phyloP scores from a whole-genome alignment of 2,888 invertebrate genomes.

The Oeneis ivallda region DNA sequence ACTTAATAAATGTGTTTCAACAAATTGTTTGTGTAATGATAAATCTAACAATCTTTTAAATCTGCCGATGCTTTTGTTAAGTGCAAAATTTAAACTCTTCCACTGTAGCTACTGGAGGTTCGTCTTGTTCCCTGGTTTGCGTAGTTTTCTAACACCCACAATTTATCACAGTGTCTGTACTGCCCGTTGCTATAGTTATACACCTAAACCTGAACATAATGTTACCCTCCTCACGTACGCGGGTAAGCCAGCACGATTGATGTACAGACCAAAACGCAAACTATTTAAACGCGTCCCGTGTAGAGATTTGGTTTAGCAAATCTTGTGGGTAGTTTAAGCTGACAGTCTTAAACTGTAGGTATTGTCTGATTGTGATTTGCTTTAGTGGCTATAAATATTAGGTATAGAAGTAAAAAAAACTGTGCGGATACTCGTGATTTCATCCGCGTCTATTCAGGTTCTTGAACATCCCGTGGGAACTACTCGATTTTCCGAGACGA shows the following conservation, averaged over 20 bases:
- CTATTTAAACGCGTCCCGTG: conserved; percentile 21
- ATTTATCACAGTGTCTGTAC: background rate
- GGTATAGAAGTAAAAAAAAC: background rate
- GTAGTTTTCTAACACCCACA: conserved; percentile 1
- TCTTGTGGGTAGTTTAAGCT: conserved; percentile 8
- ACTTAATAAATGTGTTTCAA: too few relatives aligned
- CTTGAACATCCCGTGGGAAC: too few relatives aligned
- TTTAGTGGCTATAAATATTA: background rate
- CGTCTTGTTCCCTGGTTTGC: background rate
- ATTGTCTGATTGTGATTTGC: background rate
- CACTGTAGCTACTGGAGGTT: background rate
- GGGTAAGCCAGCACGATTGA: conserved; percentile 23
- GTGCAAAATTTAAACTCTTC: background rate
- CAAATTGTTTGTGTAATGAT: too few relatives aligned
- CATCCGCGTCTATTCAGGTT: too few relatives aligned
- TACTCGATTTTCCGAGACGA: too few relatives aligned
- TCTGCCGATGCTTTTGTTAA: too few relatives aligned
- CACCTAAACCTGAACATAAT: conserved; percentile 13
- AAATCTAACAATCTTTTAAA: too few relatives aligned
- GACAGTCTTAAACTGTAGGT: background rate
- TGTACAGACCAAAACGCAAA: conserved; percentile 23
- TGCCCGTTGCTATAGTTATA: background rate
- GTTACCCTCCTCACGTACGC: conserved; percentile 17
- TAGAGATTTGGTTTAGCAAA: conserved; percentile 20
- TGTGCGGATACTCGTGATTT: too few relatives aligned